Evolutionary conservation across 2,888 invertebrate species (phyloP).

Genomic region (Pseudococcus jackbeardsleyi): DNA sequence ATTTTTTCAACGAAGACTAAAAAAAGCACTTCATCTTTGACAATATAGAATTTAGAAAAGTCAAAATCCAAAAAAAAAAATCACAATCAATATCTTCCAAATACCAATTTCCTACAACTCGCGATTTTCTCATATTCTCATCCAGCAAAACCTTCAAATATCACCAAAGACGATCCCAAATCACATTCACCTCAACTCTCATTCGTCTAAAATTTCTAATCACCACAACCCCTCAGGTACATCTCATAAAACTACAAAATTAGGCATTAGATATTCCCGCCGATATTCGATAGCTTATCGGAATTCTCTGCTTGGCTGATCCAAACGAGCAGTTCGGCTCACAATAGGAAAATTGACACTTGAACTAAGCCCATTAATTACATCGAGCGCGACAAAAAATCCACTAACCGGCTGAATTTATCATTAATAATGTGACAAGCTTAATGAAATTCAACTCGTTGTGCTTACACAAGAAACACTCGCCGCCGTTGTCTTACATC

Average conservation of each 20-base stretch:
- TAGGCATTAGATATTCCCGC: not conserved
- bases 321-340: not conserved
- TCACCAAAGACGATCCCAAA: too few relatives aligned
- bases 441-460: conserved; percentile 38
- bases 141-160: too few relatives aligned
- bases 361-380: conserved; percentile 40
- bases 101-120: too few relatives aligned
- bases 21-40: too few relatives aligned
- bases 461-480: conserved; percentile 25
- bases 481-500: not conserved
- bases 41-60: too few relatives aligned
- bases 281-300: not conserved
- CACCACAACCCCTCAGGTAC: not conserved
- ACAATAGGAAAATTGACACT: conserved; percentile 32
- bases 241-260: not conserved
- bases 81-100: too few relatives aligned
- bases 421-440: conserved; percentile 43
- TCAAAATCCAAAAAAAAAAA: too few relatives aligned
- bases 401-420: conserved; percentile 31
- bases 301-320: not conserved
- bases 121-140: too few relatives aligned
- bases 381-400: conserved; percentile 17
- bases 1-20: too few relatives aligned
- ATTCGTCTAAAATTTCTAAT: not conserved
- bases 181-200: too few relatives aligned